These are phyloP conservation scores for Coilia nasus DNA, from an alignment of 2,797 vertebrate species.

Conservation along the genomic window DNA sequence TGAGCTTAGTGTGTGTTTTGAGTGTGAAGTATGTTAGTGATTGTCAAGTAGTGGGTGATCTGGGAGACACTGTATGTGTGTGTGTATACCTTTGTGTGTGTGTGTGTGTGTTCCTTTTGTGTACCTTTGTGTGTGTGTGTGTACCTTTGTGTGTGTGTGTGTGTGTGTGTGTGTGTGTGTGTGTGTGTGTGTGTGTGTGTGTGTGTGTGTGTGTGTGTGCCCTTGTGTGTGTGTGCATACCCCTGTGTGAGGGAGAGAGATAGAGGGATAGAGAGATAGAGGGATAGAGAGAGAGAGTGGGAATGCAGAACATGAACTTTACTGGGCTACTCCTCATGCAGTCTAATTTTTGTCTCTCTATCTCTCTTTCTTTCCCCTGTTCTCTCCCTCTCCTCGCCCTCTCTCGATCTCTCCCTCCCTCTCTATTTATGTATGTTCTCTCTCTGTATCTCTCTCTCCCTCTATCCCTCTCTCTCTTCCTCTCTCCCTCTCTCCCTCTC, in stretches of 20 bases:
- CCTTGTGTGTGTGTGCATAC: background rate
- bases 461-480: too few relatives aligned
- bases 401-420: slow-evolving; percentile 11
- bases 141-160: too few relatives aligned
- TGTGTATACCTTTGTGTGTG: background rate
- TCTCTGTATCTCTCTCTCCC: too few relatives aligned
- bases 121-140: slow-evolving; percentile 2
- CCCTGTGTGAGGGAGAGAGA: too few relatives aligned
- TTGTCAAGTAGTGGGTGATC: too few relatives aligned
- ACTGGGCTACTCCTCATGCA: too few relatives aligned
- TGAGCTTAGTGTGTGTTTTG: background rate
- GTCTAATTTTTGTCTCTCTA: background rate
- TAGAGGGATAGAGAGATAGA: too few relatives aligned
- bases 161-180: background rate
- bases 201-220: background rate
- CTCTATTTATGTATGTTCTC: too few relatives aligned
- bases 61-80: too few relatives aligned
- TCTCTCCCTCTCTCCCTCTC: too few relatives aligned
- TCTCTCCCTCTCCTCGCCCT: slow-evolving; percentile 32
- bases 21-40: too few relatives aligned
- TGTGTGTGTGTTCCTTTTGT: background rate
- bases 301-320: slow-evolving; percentile 28
- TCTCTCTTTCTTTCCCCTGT: background rate
- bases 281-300: slow-evolving; percentile 9
- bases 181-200: background rate